Conservation (phyloP, 2,113 vertebrate genomes). For the Leiothrix lutea region DNA sequence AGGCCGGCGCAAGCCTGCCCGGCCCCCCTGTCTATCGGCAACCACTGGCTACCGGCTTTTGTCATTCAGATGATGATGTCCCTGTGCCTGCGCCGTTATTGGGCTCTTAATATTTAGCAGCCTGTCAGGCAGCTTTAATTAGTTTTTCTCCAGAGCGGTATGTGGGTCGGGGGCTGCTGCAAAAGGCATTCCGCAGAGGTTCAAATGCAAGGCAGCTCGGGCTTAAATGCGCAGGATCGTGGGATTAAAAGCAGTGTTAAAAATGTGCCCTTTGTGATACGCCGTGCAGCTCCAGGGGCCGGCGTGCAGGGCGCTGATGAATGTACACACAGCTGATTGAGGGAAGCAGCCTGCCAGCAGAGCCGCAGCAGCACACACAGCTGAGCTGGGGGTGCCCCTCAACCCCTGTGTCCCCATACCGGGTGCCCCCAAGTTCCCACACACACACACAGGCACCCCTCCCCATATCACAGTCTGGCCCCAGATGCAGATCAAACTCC, state of each 20-base stretch:
- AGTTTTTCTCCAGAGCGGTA: slow-evolving; percentile 16
- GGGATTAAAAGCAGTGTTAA: slow-evolving; percentile 62
- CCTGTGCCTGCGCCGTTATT: not conserved
- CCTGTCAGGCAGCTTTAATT: slow-evolving; percentile 30
- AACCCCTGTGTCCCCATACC: rapidly evolving
- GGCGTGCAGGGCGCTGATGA: slow-evolving; percentile 16
- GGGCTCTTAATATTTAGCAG: slow-evolving; percentile 37
- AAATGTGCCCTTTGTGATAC: slow-evolving; percentile 44
- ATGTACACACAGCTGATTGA: not conserved
- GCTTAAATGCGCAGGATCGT: slow-evolving; percentile 10
- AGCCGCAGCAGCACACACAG: not conserved
- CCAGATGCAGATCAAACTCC: not conserved
- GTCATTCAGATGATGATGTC: not conserved
- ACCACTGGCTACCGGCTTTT: not conserved
- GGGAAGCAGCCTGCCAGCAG: not conserved
- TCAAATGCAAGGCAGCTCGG: slow-evolving; percentile 30
- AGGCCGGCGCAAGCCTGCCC: not conserved
- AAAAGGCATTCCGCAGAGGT: not conserved
- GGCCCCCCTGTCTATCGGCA: not conserved
- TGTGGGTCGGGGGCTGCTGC: not conserved
- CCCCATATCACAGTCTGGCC: not conserved
- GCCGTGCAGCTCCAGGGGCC: slow-evolving; percentile 25
- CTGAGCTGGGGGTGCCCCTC: not conserved
- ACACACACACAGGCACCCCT: not conserved
- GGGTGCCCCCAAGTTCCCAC: rapidly evolving